Evolutionary conservation across 2,888 invertebrate genomes (phyloP), one percentile per base, ranked within the genome.

Genomic region (Phengaris arion): DNA sequence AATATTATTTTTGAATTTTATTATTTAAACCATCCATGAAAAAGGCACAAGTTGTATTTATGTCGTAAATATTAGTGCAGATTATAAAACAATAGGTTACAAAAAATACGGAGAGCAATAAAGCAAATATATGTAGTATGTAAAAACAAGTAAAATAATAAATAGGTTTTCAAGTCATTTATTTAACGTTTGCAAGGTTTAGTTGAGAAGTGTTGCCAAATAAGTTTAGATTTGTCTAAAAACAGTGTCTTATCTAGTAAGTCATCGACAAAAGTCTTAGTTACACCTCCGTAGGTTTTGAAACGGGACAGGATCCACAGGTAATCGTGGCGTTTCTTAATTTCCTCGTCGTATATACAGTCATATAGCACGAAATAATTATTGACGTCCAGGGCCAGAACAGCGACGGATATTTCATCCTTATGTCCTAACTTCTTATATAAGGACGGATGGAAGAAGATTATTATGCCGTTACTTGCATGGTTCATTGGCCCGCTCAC

Each of bases 331-430:
- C 35, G 35, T 13, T 51, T 12, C 52, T 72, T 54, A 2, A 35
- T 72, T 13, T 54, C 72, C 52, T 54, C 72, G 52, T 72, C 72
- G 54, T 72, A 72, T 35, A 13, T 72, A 54, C 72, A 72, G 4
- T 72, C 54, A 13, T 72, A 72, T 12, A 72, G 1, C 35, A 72
- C 54, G 5, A 13, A 22, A 35, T 72, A 72, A 2, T 72, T 72
- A 7, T 72, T 54, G 12, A 52, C 22, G 72, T 72, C 54, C 35
- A 72, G 8, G 35, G 51, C 72, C 2, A 72, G 52, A 35, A 72
- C 13, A 8, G 72, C 12, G 6, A 72, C 52, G 7, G 72, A 13
- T 54, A 72, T 22, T 6, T 72, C 72, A 13, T 52, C 72, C 0
- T 22, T 22, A 12, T 72, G 22, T 12, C 35, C 52, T 35, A 70